Evolutionary conservation across 2,113 vertebrate genomes (phyloP).

Genomic region (Bos javanicus): DNA sequence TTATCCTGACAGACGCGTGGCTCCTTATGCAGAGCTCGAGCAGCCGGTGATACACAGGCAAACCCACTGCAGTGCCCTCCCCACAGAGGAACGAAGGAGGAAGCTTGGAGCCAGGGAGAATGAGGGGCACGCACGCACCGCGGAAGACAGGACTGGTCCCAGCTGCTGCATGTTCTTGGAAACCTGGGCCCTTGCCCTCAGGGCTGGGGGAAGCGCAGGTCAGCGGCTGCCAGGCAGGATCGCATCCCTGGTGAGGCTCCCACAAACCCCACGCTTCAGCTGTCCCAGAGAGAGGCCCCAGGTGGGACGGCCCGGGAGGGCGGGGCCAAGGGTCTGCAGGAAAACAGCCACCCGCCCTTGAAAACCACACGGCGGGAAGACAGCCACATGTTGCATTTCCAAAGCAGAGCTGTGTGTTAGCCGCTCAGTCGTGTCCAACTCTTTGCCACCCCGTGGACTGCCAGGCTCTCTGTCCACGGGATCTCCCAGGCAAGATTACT

Average conservation of each 20-base stretch:
- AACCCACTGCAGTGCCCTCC: not conserved
- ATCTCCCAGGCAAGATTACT: not conserved
- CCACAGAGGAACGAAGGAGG: not conserved
- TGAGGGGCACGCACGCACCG: too few relatives aligned
- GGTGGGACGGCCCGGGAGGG: not conserved
- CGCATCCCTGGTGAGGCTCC: not conserved
- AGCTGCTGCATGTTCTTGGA: not conserved
- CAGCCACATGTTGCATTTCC: not conserved
- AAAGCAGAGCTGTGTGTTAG: not conserved
- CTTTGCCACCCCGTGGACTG: not conserved
- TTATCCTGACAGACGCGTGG: not conserved
- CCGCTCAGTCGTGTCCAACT: rapidly evolving
- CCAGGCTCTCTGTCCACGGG: not conserved
- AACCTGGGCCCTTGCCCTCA: not conserved
- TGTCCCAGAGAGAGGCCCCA: not conserved
- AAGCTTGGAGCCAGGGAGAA: not conserved
- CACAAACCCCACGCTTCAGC: not conserved
- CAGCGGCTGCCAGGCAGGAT: not conserved
- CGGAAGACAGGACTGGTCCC: not conserved
- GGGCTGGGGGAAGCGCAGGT: not conserved
- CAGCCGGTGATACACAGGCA: not conserved
- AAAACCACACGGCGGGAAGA: not conserved
- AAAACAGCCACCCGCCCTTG: not conserved
- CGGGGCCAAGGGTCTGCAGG: not conserved
- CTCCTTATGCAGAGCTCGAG: not conserved